Conservation (phyloP, 1,140 invertebrate species). For the Zaprionus davidi region DNA sequence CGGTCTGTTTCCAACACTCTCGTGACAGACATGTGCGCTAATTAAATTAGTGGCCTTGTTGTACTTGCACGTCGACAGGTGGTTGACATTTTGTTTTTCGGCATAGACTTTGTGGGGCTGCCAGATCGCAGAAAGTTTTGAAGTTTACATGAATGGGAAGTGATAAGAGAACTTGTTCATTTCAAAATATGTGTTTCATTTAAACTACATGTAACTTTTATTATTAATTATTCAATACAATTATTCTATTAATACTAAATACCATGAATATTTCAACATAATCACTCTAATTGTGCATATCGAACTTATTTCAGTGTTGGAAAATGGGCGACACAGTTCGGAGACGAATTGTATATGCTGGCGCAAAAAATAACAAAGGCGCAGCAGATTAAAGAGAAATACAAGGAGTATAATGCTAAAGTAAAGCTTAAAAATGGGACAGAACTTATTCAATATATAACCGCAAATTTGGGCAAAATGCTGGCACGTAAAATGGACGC, state of each 20-base stretch:
- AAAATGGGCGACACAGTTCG: slow-evolving; percentile 87
- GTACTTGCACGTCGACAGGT: slow-evolving; percentile 64
- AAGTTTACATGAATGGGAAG: neutral
- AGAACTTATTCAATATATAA: slow-evolving; percentile 89
- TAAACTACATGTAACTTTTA: no score
- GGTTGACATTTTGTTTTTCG: slow-evolving; percentile 61
- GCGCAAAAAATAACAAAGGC: slow-evolving; percentile 86
- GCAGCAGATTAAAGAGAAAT: slow-evolving; percentile 88
- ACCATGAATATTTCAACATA: neutral
- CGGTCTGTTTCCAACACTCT: slow-evolving; percentile 21
- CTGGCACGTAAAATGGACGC: slow-evolving; percentile 93
- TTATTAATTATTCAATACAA: no score
- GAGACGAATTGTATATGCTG: slow-evolving; percentile 87
- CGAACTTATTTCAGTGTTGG: slow-evolving; percentile 84
- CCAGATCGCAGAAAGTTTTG: slow-evolving; percentile 1
- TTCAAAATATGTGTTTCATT: no score
- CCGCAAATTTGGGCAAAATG: slow-evolving; percentile 90
- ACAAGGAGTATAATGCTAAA: slow-evolving; percentile 89
- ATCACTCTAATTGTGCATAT: neutral
- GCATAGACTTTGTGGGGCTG: neutral
- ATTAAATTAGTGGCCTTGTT: slow-evolving; percentile 70
- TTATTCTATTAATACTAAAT: neutral
- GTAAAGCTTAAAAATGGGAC: slow-evolving; percentile 91
- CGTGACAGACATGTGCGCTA: slow-evolving; percentile 62
- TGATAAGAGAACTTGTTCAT: no score